These are phyloP conservation scores for Paedocypris sp. DNA, from an alignment of 2,113 vertebrate species.

Conservation along the genomic window DNA sequence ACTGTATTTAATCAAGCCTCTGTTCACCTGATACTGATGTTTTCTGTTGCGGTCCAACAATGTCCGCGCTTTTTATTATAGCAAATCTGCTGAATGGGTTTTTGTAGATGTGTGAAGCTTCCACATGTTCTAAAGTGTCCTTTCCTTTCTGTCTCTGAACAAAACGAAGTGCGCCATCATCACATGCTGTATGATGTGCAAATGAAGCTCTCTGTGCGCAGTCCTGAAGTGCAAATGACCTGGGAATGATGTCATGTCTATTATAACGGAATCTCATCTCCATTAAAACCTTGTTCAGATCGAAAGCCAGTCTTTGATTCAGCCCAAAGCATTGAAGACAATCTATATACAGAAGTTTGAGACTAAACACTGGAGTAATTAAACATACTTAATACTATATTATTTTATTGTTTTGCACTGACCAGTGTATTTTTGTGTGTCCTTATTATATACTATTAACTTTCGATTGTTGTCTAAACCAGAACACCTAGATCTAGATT, in stretches of 20 bases:
- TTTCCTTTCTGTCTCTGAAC: not conserved
- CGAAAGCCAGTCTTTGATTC: not conserved
- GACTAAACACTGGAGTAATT: no score
- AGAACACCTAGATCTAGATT: no score
- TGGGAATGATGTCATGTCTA: not conserved
- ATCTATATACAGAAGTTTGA: no score
- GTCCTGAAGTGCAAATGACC: conserved; percentile 24
- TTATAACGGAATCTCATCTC: conserved; percentile 7
- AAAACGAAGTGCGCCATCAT: conserved; percentile 3
- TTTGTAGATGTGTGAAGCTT: no score
- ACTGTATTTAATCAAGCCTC: not conserved
- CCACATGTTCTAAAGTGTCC: not conserved
- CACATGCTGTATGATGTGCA: conserved; percentile 23
- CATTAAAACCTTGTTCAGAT: not conserved
- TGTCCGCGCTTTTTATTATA: not conserved
- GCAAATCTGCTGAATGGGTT: no score
- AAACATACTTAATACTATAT: no score
- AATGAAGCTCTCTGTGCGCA: conserved; percentile 13
- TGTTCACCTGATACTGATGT: not conserved
- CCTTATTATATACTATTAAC: no score
- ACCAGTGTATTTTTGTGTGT: no score
- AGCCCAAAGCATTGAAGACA: no score
- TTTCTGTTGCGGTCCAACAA: not conserved
- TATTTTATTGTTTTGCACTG: no score
- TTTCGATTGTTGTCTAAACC: no score